These are phyloP conservation scores for Procavia capensis DNA, from an alignment of 2,113 vertebrate genomes.

Conservation along the genomic window DNA sequence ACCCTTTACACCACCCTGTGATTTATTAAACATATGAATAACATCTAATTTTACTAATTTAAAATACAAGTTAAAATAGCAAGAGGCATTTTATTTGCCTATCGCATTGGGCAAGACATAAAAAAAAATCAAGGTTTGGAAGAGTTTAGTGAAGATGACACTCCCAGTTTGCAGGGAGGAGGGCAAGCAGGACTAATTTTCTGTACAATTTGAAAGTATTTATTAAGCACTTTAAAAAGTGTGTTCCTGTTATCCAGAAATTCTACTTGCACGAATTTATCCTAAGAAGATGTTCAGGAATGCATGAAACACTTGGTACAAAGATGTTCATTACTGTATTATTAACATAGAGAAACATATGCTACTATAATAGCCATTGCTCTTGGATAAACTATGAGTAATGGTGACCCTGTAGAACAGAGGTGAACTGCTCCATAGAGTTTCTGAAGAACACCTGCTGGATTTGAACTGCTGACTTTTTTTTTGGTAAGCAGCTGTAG, in stretches of 20 bases:
- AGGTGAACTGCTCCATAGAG: no score
- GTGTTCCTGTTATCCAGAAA: not conserved
- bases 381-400: no score
- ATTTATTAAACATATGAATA: fast-evolving
- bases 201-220: not conserved
- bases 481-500: no score
- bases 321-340: not conserved
- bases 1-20: no score
- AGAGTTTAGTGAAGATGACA: not conserved
- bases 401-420: no score
- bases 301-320: not conserved
- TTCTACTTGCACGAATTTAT: not conserved
- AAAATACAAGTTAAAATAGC: not conserved
- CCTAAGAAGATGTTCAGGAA: not conserved
- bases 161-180: not conserved
- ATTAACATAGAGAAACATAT: not conserved
- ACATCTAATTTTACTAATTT: not conserved
- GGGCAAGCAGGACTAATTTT: not conserved
- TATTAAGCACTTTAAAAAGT: not conserved
- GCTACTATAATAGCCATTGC: no score
- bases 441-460: no score
- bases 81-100: not conserved
- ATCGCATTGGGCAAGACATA: not conserved
- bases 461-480: no score
- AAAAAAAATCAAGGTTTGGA: not conserved